phyloP scores from a whole-genome alignment of 2,113 vertebrate species.

The Sardina pilchardus region DNA sequence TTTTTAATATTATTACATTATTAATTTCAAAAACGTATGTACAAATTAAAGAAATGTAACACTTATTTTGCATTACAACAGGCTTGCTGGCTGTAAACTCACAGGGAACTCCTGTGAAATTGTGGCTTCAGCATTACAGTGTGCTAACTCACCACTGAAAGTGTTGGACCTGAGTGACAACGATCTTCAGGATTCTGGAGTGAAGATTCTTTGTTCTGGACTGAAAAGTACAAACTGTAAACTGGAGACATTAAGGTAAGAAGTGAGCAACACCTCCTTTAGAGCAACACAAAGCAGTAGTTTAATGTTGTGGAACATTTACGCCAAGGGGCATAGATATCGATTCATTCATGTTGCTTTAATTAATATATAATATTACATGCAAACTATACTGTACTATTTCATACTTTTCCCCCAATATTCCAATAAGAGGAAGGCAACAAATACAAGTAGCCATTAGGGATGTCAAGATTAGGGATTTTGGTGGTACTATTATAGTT shows the following conservation, averaged over 20 bases:
- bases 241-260: conserved; percentile 26
- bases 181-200: conserved; percentile 3
- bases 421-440: too few relatives aligned
- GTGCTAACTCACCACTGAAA: background rate
- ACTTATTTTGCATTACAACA: background rate
- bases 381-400: background rate
- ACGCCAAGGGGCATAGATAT: too few relatives aligned
- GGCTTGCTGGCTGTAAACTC: conserved; percentile 2
- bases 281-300: too few relatives aligned
- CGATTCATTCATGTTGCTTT: too few relatives aligned
- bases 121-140: conserved; percentile 21
- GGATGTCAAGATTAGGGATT: too few relatives aligned
- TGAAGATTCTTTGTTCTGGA: background rate
- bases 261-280: background rate
- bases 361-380: background rate
- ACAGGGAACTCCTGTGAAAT: conserved; percentile 13
- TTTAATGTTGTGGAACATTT: too few relatives aligned
- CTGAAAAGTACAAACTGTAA: background rate
- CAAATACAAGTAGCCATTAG: too few relatives aligned
- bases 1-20: background rate
- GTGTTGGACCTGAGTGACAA: conserved; percentile 17
- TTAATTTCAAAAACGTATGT: too few relatives aligned
- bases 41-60: too few relatives aligned
- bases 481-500: too few relatives aligned
- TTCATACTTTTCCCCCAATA: too few relatives aligned